A percentile compares a stretch with the other conserved stretches of the same genome.
Evolutionary conservation across 2,113 vertebrate species (phyloP).

Genomic region (Leptobrachium ailaonicum): DNA sequence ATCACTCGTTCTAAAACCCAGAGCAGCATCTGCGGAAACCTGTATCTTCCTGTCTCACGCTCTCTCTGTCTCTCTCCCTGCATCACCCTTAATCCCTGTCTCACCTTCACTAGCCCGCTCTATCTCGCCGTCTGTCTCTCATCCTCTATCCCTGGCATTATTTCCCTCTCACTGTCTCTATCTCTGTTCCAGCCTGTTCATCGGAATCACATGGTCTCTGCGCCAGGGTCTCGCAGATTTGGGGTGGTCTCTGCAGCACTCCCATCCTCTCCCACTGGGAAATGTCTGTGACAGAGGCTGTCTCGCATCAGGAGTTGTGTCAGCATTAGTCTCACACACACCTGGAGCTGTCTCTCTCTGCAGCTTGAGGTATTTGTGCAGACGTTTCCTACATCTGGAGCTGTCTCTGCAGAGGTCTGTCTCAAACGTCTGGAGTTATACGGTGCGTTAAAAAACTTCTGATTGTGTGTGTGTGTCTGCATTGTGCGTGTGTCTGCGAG

Average conservation of each 20-base stretch:
- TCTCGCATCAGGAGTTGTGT: conserved; percentile 18
- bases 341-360: neutral
- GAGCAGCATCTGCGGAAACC: conserved; percentile 47
- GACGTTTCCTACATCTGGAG: conserved; percentile 32
- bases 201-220: conserved; percentile 45
- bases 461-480: conserved; percentile 11
- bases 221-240: conserved; percentile 37
- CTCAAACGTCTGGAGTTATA: conserved; percentile 44
- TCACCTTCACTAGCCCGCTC: neutral
- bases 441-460: conserved; percentile 48
- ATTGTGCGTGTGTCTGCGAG: conserved; percentile 20
- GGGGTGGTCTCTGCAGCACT: conserved; percentile 43
- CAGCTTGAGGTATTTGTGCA: conserved; percentile 1
- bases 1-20: conserved; percentile 47
- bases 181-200: conserved; percentile 28
- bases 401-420: conserved; percentile 40
- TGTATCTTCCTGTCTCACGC: conserved; percentile 29
- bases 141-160: neutral
- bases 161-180: conserved; percentile 3
- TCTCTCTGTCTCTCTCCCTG: conserved; percentile 1
- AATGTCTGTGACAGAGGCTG: conserved; percentile 15
- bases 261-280: conserved; percentile 12
- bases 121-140: conserved; percentile 2
- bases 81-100: neutral
- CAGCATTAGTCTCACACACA: conserved; percentile 7